Evolutionary conservation across 2,113 vertebrate genomes (phyloP), one percentile per base, ranked within the genome.

Genomic region (Bolborhynchus lineola): DNA sequence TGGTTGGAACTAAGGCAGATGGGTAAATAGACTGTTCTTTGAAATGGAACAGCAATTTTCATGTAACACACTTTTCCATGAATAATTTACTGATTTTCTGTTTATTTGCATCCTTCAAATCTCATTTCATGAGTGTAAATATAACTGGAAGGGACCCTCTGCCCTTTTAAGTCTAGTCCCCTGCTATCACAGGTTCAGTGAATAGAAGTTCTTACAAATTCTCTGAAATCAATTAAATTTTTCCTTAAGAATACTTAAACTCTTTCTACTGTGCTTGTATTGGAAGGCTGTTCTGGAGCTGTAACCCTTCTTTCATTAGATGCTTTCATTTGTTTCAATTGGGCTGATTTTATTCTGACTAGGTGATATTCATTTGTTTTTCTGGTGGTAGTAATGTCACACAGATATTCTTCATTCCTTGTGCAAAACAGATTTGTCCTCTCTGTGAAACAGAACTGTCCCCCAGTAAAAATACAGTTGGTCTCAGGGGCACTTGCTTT

Each of bases 121-220:
- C 33, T 92, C n/a, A 3, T 44, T 8, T 41, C 37, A 25, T 39
- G 24, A 85, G 24, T 29, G 7, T 17, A 41, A 0, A 0, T 41
- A 39, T 49, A 41, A 74, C 19, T 46, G 49, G 21, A 81, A 83
- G 26, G 29, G 8, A 55, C 11, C 9, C 10, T 72, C 50, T 71
- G 49, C 23, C 24, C 13, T 83, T 86, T 23, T 52, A 57, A 53
- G 9, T 80, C 16, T 52, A 70, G 12, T 74, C 10, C 10, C 18
- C 29, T 87, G 10, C 19, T 70, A 7, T 59, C 52, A 52, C 37
- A 52, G 15, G 11, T 85, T 87, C 70, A 69, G 19, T 52, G 35
- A 57, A n/a, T 52, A 75, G 23, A 82, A 75, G 8, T 75, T 84
- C 37, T 64, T 68, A 41, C 7, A 81, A 67, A 69, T 52, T 82